Percentiles rank a stretch among this genome's conserved stretches.
phyloP scores from a whole-genome alignment of 2,113 vertebrate species.

The Xyrauchen texanus region DNA sequence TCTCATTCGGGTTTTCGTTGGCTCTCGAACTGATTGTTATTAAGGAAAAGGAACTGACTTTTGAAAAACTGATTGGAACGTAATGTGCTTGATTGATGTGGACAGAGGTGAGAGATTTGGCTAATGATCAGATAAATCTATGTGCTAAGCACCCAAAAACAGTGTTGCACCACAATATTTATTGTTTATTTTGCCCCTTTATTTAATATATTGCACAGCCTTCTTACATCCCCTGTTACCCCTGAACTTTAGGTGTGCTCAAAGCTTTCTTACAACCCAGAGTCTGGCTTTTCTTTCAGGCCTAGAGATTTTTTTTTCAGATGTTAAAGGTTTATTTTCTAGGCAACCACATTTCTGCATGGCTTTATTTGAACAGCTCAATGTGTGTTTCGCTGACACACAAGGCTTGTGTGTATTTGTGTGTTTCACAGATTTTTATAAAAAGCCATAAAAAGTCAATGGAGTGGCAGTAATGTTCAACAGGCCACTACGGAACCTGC shows the following conservation, averaged over 20 bases:
- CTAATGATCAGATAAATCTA: too few relatives aligned
- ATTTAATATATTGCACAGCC: neutral
- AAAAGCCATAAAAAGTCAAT: neutral
- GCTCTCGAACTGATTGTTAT: too few relatives aligned
- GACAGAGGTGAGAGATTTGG: too few relatives aligned
- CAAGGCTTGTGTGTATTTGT: too few relatives aligned
- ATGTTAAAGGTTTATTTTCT: neutral
- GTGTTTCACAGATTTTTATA: neutral
- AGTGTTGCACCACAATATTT: neutral
- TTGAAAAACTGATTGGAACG: too few relatives aligned
- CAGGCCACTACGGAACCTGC: neutral
- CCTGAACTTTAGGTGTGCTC: conserved; percentile 4
- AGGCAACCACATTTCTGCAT: neutral
- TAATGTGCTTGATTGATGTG: too few relatives aligned
- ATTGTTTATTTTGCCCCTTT: neutral
- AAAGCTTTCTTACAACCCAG: neutral
- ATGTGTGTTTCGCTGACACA: too few relatives aligned
- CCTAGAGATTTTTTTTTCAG: neutral
- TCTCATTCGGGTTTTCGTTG: too few relatives aligned
- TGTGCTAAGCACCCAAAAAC: too few relatives aligned
- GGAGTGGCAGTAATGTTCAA: neutral
- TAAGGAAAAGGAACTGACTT: too few relatives aligned
- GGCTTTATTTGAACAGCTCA: neutral
- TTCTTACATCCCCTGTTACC: neutral
- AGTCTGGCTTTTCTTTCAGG: too few relatives aligned